phyloP scores from a whole-genome alignment of 1,140 invertebrate genomes.

The Carposina sasakii region DNA sequence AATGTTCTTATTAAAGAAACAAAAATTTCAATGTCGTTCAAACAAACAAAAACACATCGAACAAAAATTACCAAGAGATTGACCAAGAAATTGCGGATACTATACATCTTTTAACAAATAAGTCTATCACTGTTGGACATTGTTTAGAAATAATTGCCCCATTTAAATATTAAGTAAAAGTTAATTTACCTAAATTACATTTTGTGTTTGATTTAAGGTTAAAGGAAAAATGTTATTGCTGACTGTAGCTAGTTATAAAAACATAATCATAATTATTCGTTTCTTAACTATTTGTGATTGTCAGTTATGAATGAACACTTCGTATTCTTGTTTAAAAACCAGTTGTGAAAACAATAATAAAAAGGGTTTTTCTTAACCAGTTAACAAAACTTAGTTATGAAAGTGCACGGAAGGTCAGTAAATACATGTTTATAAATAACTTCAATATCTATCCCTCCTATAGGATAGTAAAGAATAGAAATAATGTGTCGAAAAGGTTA shows the following conservation, averaged over 20 bases:
- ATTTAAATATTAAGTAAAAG: slow-evolving; percentile 9
- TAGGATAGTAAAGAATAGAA: too few relatives aligned
- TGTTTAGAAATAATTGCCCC: slow-evolving; percentile 10
- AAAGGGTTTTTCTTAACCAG: too few relatives aligned
- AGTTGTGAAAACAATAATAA: too few relatives aligned
- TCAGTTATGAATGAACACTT: too few relatives aligned
- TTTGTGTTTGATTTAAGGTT: slow-evolving; percentile 5
- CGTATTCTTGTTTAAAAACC: too few relatives aligned
- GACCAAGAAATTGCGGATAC: slow-evolving; percentile 2
- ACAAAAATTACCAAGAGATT: slow-evolving; percentile 9
- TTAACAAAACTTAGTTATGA: too few relatives aligned
- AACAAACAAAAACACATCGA: slow-evolving; percentile 6
- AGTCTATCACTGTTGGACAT: slow-evolving; percentile 9
- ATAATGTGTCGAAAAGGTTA: too few relatives aligned
- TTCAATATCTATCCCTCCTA: too few relatives aligned
- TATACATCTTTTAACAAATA: slow-evolving; percentile 7
- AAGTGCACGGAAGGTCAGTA: too few relatives aligned
- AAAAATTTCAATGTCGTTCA: slow-evolving; percentile 9
- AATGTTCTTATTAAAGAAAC: slow-evolving; percentile 9
- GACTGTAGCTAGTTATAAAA: too few relatives aligned
- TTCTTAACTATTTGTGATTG: neutral
- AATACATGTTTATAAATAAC: too few relatives aligned
- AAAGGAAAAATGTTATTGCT: neutral
- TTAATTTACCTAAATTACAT: slow-evolving; percentile 9
- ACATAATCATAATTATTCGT: too few relatives aligned